Evolutionary conservation across 2,113 vertebrate species (phyloP).

Genomic region (Salvelinus sp.): DNA sequence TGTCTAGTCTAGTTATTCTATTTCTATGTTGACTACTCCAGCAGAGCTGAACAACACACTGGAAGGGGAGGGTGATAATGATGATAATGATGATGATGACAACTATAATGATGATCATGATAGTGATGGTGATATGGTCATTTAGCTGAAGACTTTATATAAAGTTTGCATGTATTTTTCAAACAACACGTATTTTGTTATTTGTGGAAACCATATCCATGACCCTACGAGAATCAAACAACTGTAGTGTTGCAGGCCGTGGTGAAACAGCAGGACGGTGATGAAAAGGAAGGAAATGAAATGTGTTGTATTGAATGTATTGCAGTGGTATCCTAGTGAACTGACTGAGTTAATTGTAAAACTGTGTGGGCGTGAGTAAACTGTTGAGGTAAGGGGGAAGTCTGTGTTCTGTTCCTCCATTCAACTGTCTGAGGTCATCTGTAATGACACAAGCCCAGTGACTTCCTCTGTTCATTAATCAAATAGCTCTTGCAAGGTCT

Average conservation of each 20-base stretch:
- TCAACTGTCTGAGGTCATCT: constrained; percentile 62
- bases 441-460: constrained; percentile 55
- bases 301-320: neutral
- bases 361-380: neutral
- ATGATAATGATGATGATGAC: neutral
- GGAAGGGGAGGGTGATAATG: constrained; percentile 1
- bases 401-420: constrained; percentile 62
- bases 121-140: neutral
- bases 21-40: too few relatives aligned
- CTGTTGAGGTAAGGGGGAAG: constrained; percentile 47
- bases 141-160: too few relatives aligned
- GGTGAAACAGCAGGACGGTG: too few relatives aligned
- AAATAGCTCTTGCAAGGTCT: constrained; percentile 38
- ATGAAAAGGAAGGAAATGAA: too few relatives aligned
- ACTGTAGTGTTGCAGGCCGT: too few relatives aligned
- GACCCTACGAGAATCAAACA: too few relatives aligned
- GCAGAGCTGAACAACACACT: neutral
- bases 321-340: neutral
- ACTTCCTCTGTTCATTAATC: constrained; percentile 68
- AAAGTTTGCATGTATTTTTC: too few relatives aligned
- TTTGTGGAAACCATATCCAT: too few relatives aligned
- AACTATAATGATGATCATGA: too few relatives aligned
- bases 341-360: neutral
- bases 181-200: too few relatives aligned
- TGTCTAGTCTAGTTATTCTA: too few relatives aligned